Evolutionary conservation across 2,113 vertebrate genomes (phyloP).

Genomic region (Coptodon rendalli): DNA sequence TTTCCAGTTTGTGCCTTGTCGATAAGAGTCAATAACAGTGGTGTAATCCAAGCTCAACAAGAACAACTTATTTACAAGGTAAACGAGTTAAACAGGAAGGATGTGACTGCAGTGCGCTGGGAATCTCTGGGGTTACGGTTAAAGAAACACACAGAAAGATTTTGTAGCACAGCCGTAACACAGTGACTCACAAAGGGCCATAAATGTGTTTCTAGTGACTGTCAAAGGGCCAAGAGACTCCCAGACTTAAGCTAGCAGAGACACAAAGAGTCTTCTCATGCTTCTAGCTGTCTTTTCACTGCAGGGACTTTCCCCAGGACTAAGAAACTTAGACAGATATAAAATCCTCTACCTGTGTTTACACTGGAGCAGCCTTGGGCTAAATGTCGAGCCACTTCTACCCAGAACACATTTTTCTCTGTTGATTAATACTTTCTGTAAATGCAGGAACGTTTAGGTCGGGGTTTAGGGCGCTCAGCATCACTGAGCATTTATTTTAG

Average conservation of each 20-base stretch:
- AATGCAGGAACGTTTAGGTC: not conserved
- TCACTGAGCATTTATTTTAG: not conserved
- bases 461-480: not conserved
- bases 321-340: not conserved
- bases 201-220: not conserved
- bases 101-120: not conserved
- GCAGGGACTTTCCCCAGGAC: not conserved
- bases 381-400: not conserved
- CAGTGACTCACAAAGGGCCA: not conserved
- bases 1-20: accelerated
- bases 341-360: not conserved
- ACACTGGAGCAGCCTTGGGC: not conserved
- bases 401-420: not conserved
- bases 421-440: not conserved
- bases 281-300: not conserved
- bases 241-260: not conserved
- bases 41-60: not conserved
- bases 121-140: not conserved
- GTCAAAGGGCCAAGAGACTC: not conserved
- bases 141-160: not conserved
- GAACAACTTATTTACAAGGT: not conserved
- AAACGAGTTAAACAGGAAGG: accelerated
- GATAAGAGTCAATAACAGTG: not conserved
- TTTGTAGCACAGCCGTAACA: accelerated
- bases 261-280: not conserved